A percentile compares a stretch with the other conserved stretches of the same genome.
These are phyloP conservation scores for Hoplodrina blanda DNA, from an alignment of 2,888 invertebrate genomes.

Conservation along the genomic window DNA sequence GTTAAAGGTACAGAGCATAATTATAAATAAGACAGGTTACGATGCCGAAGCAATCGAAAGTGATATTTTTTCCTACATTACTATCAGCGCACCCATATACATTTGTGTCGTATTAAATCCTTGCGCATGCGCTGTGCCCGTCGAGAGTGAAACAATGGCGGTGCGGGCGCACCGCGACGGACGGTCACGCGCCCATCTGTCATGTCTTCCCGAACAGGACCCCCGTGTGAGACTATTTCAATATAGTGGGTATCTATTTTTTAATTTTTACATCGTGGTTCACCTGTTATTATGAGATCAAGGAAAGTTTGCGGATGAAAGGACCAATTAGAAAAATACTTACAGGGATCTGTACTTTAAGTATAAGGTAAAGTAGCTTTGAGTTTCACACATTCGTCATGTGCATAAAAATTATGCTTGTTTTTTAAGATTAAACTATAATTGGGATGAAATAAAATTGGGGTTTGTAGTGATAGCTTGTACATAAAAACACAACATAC, in stretches of 20 bases:
- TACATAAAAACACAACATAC: not conserved
- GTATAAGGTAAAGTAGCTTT: not conserved
- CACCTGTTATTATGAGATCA: constrained; percentile 8
- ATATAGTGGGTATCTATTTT: constrained; percentile 53
- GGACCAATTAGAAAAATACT: not conserved
- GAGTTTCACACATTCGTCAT: not conserved
- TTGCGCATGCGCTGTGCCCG: constrained; percentile 62
- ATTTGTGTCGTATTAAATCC: constrained; percentile 68
- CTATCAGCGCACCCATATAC: constrained; percentile 64
- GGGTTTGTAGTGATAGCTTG: not conserved
- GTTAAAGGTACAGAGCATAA: constrained; percentile 39
- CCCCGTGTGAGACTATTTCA: constrained; percentile 68
- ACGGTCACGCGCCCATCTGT: constrained; percentile 77
- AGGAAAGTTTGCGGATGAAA: not conserved
- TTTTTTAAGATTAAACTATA: not conserved
- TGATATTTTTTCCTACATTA: constrained; percentile 65
- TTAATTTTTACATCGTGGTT: constrained; percentile 28
- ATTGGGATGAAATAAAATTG: not conserved
- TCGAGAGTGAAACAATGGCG: constrained; percentile 73
- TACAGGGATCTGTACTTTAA: too few species aligned
- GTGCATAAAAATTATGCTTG: not conserved
- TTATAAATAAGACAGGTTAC: constrained; percentile 41
- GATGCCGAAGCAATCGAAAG: constrained; percentile 52
- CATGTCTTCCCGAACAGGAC: constrained; percentile 69
- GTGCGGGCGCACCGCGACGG: constrained; percentile 57